Conservation (phyloP, 2,797 vertebrate species). For the Parauchenoglanis punctatus region DNA sequence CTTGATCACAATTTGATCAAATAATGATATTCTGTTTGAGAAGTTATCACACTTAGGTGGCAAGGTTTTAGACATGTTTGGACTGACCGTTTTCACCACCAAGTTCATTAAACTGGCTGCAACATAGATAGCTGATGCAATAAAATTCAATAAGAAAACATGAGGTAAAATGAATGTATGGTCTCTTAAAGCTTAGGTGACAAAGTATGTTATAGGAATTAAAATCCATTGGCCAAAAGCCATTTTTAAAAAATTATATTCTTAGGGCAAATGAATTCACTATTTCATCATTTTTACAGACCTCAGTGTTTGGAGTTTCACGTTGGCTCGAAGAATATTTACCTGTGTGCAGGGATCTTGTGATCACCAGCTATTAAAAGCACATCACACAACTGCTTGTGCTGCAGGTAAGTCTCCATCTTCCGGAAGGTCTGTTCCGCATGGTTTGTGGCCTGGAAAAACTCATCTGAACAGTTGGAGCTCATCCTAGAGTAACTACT, state of each 20-base stretch:
- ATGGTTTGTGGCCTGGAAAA: slow-evolving; percentile 89
- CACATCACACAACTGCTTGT: slow-evolving; percentile 95
- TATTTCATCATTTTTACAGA: not conserved
- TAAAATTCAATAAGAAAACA: not conserved
- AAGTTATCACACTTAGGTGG: not conserved
- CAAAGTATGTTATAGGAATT: not conserved
- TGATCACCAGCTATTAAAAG: slow-evolving; percentile 90
- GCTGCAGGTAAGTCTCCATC: slow-evolving; percentile 95
- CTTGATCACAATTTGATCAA: not conserved
- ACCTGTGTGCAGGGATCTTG: slow-evolving; percentile 96
- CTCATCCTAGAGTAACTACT: slow-evolving; percentile 83
- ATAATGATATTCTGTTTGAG: not conserved
- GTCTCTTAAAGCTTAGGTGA: not conserved
- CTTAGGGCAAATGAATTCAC: not conserved
- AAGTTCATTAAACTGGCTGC: not conserved
- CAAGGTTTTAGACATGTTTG: not conserved
- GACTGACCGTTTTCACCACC: not conserved
- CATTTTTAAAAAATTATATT: not conserved
- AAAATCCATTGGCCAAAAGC: not conserved
- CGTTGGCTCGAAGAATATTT: slow-evolving; percentile 46
- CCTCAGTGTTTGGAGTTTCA: not conserved
- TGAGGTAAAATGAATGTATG: not conserved
- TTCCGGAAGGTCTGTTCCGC: slow-evolving; percentile 93
- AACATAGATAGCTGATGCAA: not conserved
- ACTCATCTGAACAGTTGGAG: slow-evolving; percentile 84